Evolutionary conservation across 2,797 vertebrate species (phyloP).

Genomic region (Channa striata): DNA sequence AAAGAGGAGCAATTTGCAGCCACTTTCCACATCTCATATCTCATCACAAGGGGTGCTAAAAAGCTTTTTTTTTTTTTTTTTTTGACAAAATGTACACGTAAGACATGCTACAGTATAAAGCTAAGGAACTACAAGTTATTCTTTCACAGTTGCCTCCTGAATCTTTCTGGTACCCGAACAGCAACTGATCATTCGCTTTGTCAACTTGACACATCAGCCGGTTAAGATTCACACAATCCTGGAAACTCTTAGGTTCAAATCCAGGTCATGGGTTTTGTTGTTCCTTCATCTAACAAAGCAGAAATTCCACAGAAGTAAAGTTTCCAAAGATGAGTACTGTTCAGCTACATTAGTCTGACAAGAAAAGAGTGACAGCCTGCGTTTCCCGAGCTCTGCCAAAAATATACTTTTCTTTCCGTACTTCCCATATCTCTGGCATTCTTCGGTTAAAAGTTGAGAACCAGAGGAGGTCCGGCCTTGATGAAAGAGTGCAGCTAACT

Average conservation of each 20-base stretch:
- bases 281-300: slow-evolving; percentile 18
- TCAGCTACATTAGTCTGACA: slow-evolving; percentile 33
- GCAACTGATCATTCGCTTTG: slow-evolving; percentile 15
- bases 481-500: slow-evolving; percentile 72
- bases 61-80: slow-evolving; percentile 5
- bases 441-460: slow-evolving; percentile 56
- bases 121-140: slow-evolving; percentile 3
- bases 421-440: slow-evolving; percentile 44
- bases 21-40: slow-evolving; percentile 55
- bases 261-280: slow-evolving; percentile 15
- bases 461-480: slow-evolving; percentile 67
- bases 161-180: slow-evolving; percentile 8
- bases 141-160: slow-evolving; percentile 1
- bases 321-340: slow-evolving; percentile 38
- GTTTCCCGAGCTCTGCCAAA: slow-evolving; percentile 46
- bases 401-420: slow-evolving; percentile 29
- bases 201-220: slow-evolving; percentile 12
- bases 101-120: background rate
- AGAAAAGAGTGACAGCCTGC: slow-evolving; percentile 44
- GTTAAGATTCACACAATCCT: slow-evolving; percentile 18
- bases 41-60: slow-evolving; percentile 47
- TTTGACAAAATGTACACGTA: slow-evolving; percentile 9
- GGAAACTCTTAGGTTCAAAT: slow-evolving; percentile 10
- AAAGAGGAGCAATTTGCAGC: slow-evolving; percentile 55
- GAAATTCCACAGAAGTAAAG: slow-evolving; percentile 26